Percentiles rank a stretch among this genome's conserved stretches.
These are phyloP conservation scores for Quiscalus mexicanus DNA, from an alignment of 2,113 vertebrate species.

Conservation along the genomic window DNA sequence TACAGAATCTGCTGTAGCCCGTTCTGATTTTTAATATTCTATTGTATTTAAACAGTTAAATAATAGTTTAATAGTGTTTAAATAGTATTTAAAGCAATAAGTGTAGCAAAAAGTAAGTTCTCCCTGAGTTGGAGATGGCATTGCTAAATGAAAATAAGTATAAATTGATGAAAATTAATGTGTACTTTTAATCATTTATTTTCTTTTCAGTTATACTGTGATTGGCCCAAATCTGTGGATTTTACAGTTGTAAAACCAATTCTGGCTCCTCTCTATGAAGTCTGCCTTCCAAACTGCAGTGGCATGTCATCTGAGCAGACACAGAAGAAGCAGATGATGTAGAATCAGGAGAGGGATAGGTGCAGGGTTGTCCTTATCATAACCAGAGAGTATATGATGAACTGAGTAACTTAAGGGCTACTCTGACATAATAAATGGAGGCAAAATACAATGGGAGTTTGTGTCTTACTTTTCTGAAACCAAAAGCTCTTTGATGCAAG, in stretches of 20 bases:
- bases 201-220: background rate
- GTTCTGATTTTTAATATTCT: background rate
- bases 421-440: background rate
- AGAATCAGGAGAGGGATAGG: background rate
- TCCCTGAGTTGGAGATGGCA: background rate
- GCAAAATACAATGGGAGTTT: background rate
- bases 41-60: too few relatives aligned
- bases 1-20: background rate
- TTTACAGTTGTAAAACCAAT: slow-evolving; percentile 23
- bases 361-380: background rate
- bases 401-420: background rate
- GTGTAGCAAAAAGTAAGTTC: background rate
- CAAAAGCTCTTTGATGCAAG: background rate
- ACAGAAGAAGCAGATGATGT: background rate
- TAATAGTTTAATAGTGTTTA: too few relatives aligned
- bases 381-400: background rate
- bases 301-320: background rate
- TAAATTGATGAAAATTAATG: background rate
- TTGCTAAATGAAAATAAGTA: background rate
- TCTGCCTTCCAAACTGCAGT: background rate
- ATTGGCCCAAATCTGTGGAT: background rate
- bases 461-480: background rate
- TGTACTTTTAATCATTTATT: background rate
- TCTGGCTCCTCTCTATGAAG: slow-evolving; percentile 26
- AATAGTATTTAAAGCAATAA: background rate